Conservation (phyloP, 2,113 vertebrate species). For the Aegotheles bennettii region DNA sequence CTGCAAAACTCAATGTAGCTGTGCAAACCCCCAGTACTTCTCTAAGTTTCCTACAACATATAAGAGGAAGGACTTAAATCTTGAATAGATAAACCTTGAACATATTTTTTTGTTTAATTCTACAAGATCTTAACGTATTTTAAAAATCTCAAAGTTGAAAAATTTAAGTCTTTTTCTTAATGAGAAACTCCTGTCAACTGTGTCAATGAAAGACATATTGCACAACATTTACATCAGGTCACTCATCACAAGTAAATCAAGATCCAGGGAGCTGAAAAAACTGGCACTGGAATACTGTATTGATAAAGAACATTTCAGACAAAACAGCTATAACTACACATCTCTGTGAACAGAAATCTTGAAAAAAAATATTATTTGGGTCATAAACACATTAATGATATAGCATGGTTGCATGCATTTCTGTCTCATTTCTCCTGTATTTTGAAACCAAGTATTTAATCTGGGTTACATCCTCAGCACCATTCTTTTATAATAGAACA, state of each 20-base stretch:
- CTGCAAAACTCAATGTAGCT: neutral
- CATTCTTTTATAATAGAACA: neutral
- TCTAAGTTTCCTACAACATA: neutral
- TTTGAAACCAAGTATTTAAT: neutral
- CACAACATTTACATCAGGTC: neutral
- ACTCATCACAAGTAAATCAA: neutral
- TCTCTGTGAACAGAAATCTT: neutral
- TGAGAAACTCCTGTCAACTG: neutral
- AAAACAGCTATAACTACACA: neutral
- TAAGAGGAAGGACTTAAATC: neutral
- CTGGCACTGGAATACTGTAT: neutral
- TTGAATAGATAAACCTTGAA: neutral
- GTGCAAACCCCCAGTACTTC: neutral
- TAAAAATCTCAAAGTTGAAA: neutral
- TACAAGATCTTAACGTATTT: neutral
- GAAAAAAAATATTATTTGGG: neutral
- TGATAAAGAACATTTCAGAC: neutral
- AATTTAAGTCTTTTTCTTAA: neutral
- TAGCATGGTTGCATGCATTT: neutral
- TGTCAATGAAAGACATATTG: neutral
- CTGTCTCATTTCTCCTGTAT: neutral
- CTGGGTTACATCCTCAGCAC: neutral
- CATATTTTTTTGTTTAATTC: neutral
- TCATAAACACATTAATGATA: neutral
- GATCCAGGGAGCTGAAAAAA: neutral